Percentiles rank a stretch among this genome's conserved stretches.
Evolutionary conservation across 2,888 invertebrate genomes (phyloP).

Genomic region (Amiota mariae): DNA sequence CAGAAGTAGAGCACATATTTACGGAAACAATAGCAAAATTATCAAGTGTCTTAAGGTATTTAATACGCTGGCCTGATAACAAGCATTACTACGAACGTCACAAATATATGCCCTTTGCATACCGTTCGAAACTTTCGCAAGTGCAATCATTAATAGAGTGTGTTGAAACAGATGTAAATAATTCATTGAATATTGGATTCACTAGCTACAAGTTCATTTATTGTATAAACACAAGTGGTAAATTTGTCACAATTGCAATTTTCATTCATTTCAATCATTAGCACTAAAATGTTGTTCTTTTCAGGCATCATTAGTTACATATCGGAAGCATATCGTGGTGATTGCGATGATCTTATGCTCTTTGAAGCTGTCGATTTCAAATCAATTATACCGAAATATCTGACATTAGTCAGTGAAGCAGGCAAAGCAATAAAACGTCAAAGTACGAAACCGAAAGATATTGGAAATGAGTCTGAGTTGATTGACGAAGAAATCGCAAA

Average conservation of each 20-base stretch:
- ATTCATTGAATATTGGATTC: constrained; percentile 63
- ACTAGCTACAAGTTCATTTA: constrained; percentile 71
- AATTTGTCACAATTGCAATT: constrained; percentile 27
- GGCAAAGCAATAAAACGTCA: constrained; percentile 66
- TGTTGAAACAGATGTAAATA: constrained; percentile 70
- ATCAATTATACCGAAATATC: constrained; percentile 69
- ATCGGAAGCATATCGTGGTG: constrained; percentile 70
- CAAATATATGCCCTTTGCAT: constrained; percentile 70
- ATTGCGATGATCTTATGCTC: constrained; percentile 70
- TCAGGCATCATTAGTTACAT: constrained; percentile 69
- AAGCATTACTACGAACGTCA: constrained; percentile 71
- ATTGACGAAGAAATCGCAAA: constrained; percentile 47
- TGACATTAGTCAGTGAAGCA: constrained; percentile 70
- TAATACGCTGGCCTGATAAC: constrained; percentile 71
- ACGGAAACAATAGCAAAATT: constrained; percentile 64
- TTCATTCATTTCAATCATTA: background rate
- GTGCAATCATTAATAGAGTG: constrained; percentile 72
- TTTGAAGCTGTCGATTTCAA: constrained; percentile 70
- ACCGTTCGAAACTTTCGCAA: constrained; percentile 68
- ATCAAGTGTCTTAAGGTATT: constrained; percentile 66
- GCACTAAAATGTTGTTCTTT: background rate
- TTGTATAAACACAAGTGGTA: constrained; percentile 69
- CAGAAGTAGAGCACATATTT: constrained; percentile 67
- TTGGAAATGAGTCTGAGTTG: constrained; percentile 47
- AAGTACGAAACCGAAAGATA: constrained; percentile 59